Evolutionary conservation across 2,888 invertebrate genomes (phyloP).

Genomic region (Netelia melanura): DNA sequence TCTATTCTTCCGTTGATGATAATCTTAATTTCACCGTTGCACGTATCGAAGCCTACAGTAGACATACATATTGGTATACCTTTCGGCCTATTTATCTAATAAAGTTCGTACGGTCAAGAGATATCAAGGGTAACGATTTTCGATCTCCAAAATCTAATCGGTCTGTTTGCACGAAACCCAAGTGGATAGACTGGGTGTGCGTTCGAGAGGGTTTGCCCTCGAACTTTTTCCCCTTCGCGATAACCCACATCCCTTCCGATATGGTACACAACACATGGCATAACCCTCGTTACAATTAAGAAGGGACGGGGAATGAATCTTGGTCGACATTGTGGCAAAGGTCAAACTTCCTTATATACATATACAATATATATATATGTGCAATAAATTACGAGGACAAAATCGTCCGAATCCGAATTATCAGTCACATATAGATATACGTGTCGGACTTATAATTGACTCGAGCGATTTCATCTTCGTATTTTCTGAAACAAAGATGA

Average conservation of each 20-base stretch:
- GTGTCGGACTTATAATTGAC: neutral
- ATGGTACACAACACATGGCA: neutral
- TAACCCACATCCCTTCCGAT: conserved; percentile 35
- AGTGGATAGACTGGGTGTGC: neutral
- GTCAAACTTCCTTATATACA: neutral
- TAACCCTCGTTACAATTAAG: conserved; percentile 9
- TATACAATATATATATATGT: too few relatives aligned
- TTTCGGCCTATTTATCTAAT: conserved; percentile 12
- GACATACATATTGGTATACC: neutral
- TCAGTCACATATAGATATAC: neutral
- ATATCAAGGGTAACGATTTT: conserved; percentile 37
- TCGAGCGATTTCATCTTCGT: neutral
- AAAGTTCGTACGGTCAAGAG: conserved; percentile 20
- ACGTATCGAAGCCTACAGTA: neutral
- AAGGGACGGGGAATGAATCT: neutral
- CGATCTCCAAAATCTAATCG: conserved; percentile 35
- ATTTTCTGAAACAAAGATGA: neutral
- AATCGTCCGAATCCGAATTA: neutral
- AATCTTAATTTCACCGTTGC: conserved; percentile 2
- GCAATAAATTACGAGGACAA: neutral
- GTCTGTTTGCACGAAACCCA: conserved; percentile 35
- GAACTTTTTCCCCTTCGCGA: conserved; percentile 9
- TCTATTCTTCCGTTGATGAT: neutral
- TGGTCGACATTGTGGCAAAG: neutral
- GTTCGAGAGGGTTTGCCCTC: conserved; percentile 2